Evolutionary conservation across 2,113 vertebrate genomes (phyloP).

Genomic region (Holacanthus passer): DNA sequence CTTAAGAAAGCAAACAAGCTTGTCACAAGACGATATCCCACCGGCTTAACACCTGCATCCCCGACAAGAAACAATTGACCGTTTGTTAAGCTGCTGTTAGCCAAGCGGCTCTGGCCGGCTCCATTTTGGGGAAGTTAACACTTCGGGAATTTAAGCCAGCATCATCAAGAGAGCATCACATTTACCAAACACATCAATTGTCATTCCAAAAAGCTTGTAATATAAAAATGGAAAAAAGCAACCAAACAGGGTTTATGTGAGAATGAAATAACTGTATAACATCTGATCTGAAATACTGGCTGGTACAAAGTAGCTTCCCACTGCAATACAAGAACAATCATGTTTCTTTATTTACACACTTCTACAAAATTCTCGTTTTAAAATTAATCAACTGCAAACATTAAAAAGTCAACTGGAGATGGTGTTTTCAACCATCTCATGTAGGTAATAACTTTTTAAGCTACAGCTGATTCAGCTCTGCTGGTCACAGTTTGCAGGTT

Average conservation of each 20-base stretch:
- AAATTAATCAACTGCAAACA: too few relatives aligned
- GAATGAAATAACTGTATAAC: too few relatives aligned
- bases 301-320: too few relatives aligned
- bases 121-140: background rate
- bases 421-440: background rate
- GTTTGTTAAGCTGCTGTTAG: background rate
- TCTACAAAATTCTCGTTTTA: too few relatives aligned
- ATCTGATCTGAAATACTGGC: too few relatives aligned
- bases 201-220: background rate
- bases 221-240: too few relatives aligned
- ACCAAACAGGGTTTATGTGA: too few relatives aligned
- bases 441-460: background rate
- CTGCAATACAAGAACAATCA: too few relatives aligned
- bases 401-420: too few relatives aligned
- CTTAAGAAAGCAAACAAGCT: background rate
- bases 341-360: too few relatives aligned
- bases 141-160: background rate
- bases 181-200: background rate
- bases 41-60: background rate
- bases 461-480: too few relatives aligned
- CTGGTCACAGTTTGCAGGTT: too few relatives aligned
- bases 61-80: conserved; percentile 4
- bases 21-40: background rate
- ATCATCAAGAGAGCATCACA: background rate
- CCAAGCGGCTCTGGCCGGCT: background rate